Evolutionary conservation across 2,888 invertebrate species (phyloP).

Genomic region (Stomorhina lunata): DNA sequence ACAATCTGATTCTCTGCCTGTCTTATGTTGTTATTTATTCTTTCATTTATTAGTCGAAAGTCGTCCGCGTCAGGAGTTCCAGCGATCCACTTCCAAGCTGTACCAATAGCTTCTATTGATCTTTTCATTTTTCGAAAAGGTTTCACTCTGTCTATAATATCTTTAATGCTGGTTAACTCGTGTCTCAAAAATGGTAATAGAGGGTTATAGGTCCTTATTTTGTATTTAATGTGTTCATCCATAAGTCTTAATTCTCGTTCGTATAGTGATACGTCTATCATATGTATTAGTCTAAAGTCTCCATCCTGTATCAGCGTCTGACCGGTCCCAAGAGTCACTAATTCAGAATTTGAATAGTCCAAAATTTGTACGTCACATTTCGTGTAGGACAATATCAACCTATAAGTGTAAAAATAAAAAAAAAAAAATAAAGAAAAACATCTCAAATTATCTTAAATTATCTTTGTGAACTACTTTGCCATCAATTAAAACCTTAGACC

Average conservation of each 20-base stretch:
- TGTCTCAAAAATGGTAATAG: neutral
- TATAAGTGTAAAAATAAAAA: too few species aligned
- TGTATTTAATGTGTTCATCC: neutral
- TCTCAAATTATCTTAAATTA: too few species aligned
- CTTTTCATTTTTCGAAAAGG: neutral
- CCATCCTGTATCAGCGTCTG: neutral
- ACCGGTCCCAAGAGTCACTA: too few species aligned
- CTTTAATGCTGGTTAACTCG: neutral
- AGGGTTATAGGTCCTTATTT: neutral
- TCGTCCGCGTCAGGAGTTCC: neutral
- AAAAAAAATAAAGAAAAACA: too few species aligned
- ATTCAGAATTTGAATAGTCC: too few species aligned
- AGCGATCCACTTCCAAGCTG: neutral
- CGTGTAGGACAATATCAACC: too few species aligned
- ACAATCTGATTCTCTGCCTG: neutral
- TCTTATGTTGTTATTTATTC: neutral
- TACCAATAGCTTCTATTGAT: neutral
- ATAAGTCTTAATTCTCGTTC: neutral
- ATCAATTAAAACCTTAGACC: too few species aligned
- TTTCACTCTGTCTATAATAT: neutral
- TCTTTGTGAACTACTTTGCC: too few species aligned
- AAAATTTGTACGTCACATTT: too few species aligned
- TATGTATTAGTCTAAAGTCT: neutral
- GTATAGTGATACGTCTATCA: neutral
- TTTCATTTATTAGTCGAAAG: neutral